These are phyloP conservation scores for Nomada flava DNA, from an alignment of 2,888 invertebrate genomes.

Conservation along the genomic window DNA sequence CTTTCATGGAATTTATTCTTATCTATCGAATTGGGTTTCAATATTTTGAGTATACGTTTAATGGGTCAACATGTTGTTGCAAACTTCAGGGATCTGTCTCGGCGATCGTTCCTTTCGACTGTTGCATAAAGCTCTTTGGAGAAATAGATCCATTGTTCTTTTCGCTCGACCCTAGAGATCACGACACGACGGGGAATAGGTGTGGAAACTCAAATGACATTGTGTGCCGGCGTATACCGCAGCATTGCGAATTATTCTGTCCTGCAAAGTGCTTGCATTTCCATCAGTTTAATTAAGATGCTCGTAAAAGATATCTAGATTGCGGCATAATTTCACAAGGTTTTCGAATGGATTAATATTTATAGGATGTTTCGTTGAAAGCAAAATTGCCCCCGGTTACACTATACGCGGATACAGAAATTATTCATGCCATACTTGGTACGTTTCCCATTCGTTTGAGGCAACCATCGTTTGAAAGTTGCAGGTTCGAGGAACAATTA, in stretches of 20 bases:
- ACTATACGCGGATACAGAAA: not conserved
- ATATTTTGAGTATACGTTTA: not conserved
- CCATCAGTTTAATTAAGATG: slow-evolving; percentile 61
- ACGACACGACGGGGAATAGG: not conserved
- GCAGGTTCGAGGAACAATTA: slow-evolving; percentile 28
- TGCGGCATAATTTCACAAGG: slow-evolving; percentile 41
- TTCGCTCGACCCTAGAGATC: not conserved
- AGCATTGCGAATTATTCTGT: slow-evolving; percentile 28
- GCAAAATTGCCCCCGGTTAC: slow-evolving; percentile 11
- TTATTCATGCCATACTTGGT: slow-evolving; percentile 31
- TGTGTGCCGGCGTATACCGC: not conserved
- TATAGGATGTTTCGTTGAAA: slow-evolving; percentile 28
- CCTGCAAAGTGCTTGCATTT: slow-evolving; percentile 50
- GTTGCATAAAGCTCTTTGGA: too few relatives aligned
- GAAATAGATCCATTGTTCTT: not conserved
- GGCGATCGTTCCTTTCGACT: too few relatives aligned
- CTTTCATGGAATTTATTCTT: not conserved
- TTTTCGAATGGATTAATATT: slow-evolving; percentile 46
- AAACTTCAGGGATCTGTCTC: too few relatives aligned
- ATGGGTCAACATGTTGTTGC: not conserved
- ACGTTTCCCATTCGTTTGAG: slow-evolving; percentile 1
- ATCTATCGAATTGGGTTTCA: not conserved
- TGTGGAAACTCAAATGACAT: slow-evolving; percentile 35
- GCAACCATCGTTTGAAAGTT: not conserved
- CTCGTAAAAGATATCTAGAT: slow-evolving; percentile 7